A percentile compares a stretch with the other conserved stretches of the same genome.
These are phyloP conservation scores for Amphilophus citrinellus DNA, from an alignment of 2,113 vertebrate species.

Conservation along the genomic window DNA sequence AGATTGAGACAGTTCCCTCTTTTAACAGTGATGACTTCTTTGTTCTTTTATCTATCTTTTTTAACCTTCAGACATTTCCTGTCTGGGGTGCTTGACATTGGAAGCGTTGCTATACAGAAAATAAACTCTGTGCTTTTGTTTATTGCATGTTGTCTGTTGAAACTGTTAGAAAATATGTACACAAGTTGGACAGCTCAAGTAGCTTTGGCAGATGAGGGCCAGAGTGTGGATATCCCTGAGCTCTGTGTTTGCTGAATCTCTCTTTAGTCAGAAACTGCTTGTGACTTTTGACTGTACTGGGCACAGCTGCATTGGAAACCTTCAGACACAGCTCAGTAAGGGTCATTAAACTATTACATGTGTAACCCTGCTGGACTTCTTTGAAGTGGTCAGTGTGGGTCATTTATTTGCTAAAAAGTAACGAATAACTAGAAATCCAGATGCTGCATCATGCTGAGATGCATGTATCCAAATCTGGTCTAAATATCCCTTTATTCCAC, in stretches of 20 bases:
- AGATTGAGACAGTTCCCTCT: not conserved
- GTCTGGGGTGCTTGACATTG: not conserved
- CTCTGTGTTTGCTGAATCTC: not conserved
- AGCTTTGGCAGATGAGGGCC: not conserved
- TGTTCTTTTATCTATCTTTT: not conserved
- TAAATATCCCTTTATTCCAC: not conserved
- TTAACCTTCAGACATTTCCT: slow-evolving; percentile 1
- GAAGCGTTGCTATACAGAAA: not conserved
- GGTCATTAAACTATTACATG: slow-evolving; percentile 20
- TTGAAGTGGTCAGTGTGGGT: not conserved
- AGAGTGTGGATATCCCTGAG: not conserved
- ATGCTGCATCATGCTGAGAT: not conserved
- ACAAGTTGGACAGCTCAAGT: not conserved
- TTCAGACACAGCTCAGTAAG: not conserved
- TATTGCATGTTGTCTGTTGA: not conserved
- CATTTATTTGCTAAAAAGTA: not conserved
- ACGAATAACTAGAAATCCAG: slow-evolving; percentile 9
- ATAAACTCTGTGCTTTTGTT: not conserved
- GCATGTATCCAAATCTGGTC: not conserved
- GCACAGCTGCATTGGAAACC: not conserved
- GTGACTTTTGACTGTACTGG: slow-evolving; percentile 22
- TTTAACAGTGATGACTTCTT: not conserved
- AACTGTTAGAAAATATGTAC: not conserved
- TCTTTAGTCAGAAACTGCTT: not conserved
- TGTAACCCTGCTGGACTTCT: not conserved